Evolutionary conservation across 2,113 vertebrate species (phyloP), one percentile per base, ranked within the genome.

Genomic region (Trematocara unimaculatum): DNA sequence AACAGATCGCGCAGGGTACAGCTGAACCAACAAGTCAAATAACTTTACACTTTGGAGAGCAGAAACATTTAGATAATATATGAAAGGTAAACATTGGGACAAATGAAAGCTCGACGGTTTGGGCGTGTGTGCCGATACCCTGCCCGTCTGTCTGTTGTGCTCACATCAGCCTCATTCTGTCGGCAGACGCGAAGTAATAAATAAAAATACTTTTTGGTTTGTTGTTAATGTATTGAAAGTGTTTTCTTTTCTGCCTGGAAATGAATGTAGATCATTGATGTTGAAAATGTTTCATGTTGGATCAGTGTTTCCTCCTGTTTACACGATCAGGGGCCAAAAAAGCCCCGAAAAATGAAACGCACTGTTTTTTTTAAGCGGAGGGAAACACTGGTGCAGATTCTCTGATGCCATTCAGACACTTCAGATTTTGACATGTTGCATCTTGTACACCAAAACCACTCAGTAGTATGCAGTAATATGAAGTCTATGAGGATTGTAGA

Each of bases 171-270:
- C 86, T 91, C 85, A 40, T 91, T 85, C 79, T 90, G 88, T 84
- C 49, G 54, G 90, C 84, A 53, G 79, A 90, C 81, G 78, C 77
- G 49, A 85, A 85, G 85, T 81, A 85, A 86, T 51, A 4, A 94
- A 94, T 94, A 95, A 94, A 67, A 94, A 91, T 64, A 86, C 40
- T 53, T 67, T 91, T 93, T 86, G 88, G 79, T 94, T 93, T 91
- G 82, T 92, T 92, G 87, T 84, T 42, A 23, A 67, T 85, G 38
- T 72, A 14, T 84, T 67, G 62, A 45, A 42, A 51, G 80, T 81
- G 38, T 91, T 90, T 93, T 90, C 17, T 81, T 89, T 87, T 49
- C 35, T 83, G 42, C 8, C n/a, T 72, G 82, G 26, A 62, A 26
- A 85, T 56, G 5, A 74, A 64, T 84, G 60, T 54, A 26, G 17